Percentiles rank a stretch among this genome's conserved stretches.
These are phyloP conservation scores for Batillaria attramentaria DNA, from an alignment of 1,140 invertebrate species.

Conservation along the genomic window DNA sequence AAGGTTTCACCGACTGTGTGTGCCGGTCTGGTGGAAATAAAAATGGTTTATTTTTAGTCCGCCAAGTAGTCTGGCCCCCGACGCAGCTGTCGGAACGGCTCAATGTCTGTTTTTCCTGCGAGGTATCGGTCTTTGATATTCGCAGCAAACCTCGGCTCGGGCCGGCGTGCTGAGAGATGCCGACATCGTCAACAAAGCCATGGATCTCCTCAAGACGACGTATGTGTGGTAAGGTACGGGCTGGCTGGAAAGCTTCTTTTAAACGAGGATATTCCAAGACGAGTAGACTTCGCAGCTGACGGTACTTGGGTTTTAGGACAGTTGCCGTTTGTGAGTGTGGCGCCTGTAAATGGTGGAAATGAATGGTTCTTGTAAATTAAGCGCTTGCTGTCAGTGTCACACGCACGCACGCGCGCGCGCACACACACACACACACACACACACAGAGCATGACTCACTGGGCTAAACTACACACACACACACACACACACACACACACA, in stretches of 20 bases:
- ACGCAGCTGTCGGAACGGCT: neutral
- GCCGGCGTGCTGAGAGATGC: neutral
- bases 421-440: constrained; percentile 15
- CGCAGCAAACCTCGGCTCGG: neutral
- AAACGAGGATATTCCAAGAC: no score
- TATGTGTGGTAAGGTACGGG: no score
- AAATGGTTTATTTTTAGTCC: constrained; percentile 1
- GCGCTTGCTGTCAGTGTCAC: neutral
- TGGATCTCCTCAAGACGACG: neutral
- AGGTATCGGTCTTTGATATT: neutral
- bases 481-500: constrained; percentile 16
- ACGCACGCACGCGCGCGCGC: neutral
- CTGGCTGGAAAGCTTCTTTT: no score
- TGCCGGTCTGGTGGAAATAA: constrained; percentile 5
- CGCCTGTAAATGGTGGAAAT: no score
- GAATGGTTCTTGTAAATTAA: no score
- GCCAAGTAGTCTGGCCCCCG: neutral
- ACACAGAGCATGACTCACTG: neutral
- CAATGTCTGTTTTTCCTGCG: constrained; percentile 5
- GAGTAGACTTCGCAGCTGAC: no score
- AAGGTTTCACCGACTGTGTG: constrained; percentile 1
- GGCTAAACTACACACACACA: no score
- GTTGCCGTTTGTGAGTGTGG: no score
- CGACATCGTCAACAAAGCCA: neutral
- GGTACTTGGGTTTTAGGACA: no score